These are phyloP conservation scores for Adineta ricciae DNA, from an alignment of 2,888 invertebrate genomes.

Conservation along the genomic window DNA sequence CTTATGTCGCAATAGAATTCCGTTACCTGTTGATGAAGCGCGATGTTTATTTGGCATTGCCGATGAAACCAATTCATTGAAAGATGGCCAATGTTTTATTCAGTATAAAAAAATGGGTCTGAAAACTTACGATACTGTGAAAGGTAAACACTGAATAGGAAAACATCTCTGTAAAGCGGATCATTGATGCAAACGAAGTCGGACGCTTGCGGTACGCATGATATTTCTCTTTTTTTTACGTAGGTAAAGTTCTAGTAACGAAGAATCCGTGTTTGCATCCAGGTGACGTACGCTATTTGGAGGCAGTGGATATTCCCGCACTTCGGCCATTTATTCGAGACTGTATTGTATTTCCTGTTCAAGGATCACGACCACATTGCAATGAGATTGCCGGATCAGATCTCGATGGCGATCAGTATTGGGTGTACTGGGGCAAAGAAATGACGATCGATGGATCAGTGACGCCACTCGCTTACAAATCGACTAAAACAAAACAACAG, in stretches of 20 bases:
- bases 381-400: neutral
- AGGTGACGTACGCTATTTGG: neutral
- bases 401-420: no score
- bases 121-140: neutral
- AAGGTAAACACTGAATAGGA: neutral
- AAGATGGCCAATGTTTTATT: neutral
- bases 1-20: neutral
- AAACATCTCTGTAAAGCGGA: neutral
- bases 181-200: no score
- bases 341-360: neutral
- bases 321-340: neutral
- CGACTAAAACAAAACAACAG: no score
- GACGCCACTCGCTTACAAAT: neutral
- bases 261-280: neutral
- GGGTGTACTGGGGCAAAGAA: neutral
- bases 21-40: neutral
- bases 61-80: neutral
- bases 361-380: neutral
- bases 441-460: neutral
- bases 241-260: neutral
- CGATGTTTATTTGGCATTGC: neutral
- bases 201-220: no score
- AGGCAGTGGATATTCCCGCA: neutral
- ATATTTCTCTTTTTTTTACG: no score
- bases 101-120: neutral